A percentile compares a stretch with the other conserved stretches of the same genome.
These are phyloP conservation scores for Lucilia cuprina DNA, from an alignment of 1,140 invertebrate genomes.

Conservation along the genomic window DNA sequence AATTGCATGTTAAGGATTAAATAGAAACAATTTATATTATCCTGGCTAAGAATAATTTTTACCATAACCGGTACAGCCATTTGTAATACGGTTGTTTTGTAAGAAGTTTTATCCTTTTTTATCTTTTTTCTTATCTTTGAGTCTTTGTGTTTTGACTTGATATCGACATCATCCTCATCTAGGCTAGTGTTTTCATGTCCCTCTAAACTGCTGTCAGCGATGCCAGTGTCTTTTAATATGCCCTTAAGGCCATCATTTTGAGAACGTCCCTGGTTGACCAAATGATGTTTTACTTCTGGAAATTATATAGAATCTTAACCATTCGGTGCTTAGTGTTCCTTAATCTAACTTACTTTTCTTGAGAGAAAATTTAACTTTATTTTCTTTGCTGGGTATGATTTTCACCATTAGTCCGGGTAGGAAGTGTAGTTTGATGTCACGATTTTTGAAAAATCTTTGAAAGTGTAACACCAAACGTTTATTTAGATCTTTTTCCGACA, in stretches of 20 bases:
- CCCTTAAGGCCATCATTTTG: neutral
- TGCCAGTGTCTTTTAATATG: neutral
- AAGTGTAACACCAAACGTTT: slow-evolving; percentile 52
- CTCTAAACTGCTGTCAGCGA: neutral
- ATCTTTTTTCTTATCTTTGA: slow-evolving; percentile 44
- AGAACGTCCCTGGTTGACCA: neutral
- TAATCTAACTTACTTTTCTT: slow-evolving; percentile 50
- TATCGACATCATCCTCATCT: slow-evolving; percentile 2
- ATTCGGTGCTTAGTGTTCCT: too few species aligned
- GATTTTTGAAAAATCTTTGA: slow-evolving; percentile 58
- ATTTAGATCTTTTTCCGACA: slow-evolving; percentile 57
- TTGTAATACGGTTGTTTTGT: slow-evolving; percentile 54
- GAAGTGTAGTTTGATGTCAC: slow-evolving; percentile 59
- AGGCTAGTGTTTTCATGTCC: slow-evolving; percentile 20
- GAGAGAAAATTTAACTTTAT: slow-evolving; percentile 55
- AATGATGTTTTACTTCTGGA: slow-evolving; percentile 7
- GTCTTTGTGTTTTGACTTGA: slow-evolving; percentile 7
- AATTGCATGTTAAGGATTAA: neutral
- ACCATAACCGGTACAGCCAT: slow-evolving; percentile 59
- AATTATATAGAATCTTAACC: neutral
- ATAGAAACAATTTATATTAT: neutral
- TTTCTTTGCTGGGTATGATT: slow-evolving; percentile 59
- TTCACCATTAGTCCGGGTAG: slow-evolving; percentile 57
- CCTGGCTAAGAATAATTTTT: neutral
- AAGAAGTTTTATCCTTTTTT: slow-evolving; percentile 48